phyloP scores from a whole-genome alignment of 1,140 invertebrate species.

The Neodiprion virginianus region DNA sequence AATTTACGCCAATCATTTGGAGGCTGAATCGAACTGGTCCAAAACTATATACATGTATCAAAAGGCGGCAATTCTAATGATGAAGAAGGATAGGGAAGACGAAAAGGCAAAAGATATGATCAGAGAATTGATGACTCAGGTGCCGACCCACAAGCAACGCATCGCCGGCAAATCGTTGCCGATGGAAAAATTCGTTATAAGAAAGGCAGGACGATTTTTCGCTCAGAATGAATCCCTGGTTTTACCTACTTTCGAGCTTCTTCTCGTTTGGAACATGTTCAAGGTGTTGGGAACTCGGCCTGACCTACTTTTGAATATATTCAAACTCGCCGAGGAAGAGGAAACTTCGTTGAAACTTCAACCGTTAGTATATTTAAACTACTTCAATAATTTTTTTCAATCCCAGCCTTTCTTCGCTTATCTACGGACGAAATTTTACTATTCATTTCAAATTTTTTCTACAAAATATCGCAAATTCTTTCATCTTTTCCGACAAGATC shows the following conservation, averaged over 20 bases:
- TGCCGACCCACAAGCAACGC: slow-evolving; percentile 83
- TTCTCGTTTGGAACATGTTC: slow-evolving; percentile 96
- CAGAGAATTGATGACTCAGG: slow-evolving; percentile 71
- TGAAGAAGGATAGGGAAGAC: slow-evolving; percentile 68
- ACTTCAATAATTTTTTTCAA: slow-evolving; percentile 1
- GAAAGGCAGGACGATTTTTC: slow-evolving; percentile 81
- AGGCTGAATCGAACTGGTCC: slow-evolving; percentile 89
- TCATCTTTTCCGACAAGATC: slow-evolving; percentile 49
- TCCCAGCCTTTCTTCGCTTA: background rate
- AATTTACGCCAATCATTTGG: slow-evolving; percentile 74
- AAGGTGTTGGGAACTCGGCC: slow-evolving; percentile 79
- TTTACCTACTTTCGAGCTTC: slow-evolving; percentile 85
- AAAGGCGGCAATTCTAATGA: slow-evolving; percentile 81
- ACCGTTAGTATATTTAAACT: slow-evolving; percentile 36
- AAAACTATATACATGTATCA: slow-evolving; percentile 90
- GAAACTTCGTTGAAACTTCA: slow-evolving; percentile 54
- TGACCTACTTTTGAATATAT: slow-evolving; percentile 72
- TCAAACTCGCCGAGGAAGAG: slow-evolving; percentile 74
- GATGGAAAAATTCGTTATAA: slow-evolving; percentile 94
- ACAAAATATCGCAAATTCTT: background rate
- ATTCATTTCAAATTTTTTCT: slow-evolving; percentile 18
- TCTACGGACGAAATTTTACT: background rate
- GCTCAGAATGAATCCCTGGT: slow-evolving; percentile 76
- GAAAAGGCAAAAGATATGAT: slow-evolving; percentile 61
- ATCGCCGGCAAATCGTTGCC: slow-evolving; percentile 96